These are phyloP conservation scores for Motacilla alba DNA, from an alignment of 2,113 vertebrate species.

Conservation along the genomic window DNA sequence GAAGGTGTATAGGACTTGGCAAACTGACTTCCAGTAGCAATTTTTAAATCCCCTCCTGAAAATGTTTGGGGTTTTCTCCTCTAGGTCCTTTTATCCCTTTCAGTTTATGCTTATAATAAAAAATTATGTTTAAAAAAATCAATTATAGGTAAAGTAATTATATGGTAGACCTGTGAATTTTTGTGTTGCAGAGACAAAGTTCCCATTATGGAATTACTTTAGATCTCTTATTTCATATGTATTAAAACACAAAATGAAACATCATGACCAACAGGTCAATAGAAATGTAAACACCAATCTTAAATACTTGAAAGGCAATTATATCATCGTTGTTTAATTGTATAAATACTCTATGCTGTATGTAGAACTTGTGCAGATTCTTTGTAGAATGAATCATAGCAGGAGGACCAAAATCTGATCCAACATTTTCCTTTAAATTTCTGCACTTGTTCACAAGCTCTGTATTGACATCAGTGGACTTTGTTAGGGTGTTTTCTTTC, in stretches of 20 bases:
- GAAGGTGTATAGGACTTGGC: background rate
- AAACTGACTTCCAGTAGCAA: background rate
- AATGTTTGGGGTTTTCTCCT: background rate
- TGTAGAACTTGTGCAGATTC: background rate
- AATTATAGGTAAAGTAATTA: background rate
- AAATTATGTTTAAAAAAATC: rapidly evolving
- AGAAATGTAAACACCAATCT: background rate
- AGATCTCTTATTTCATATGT: background rate
- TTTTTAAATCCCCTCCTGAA: background rate
- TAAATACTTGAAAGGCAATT: background rate
- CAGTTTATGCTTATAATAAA: background rate
- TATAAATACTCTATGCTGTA: background rate
- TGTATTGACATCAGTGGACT: background rate
- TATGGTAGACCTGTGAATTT: background rate
- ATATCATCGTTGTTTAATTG: background rate
- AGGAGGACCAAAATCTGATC: background rate
- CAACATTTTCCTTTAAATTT: background rate
- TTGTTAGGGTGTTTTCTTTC: background rate
- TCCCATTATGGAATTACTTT: background rate
- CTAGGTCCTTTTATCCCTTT: background rate
- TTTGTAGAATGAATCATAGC: background rate
- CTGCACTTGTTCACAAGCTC: background rate
- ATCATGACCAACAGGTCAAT: background rate
- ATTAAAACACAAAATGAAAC: background rate
- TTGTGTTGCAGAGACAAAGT: background rate